Evolutionary conservation across 2,888 invertebrate species (phyloP), one percentile per base, ranked within the genome.

Genomic region (Leptogaster cylindrica): DNA sequence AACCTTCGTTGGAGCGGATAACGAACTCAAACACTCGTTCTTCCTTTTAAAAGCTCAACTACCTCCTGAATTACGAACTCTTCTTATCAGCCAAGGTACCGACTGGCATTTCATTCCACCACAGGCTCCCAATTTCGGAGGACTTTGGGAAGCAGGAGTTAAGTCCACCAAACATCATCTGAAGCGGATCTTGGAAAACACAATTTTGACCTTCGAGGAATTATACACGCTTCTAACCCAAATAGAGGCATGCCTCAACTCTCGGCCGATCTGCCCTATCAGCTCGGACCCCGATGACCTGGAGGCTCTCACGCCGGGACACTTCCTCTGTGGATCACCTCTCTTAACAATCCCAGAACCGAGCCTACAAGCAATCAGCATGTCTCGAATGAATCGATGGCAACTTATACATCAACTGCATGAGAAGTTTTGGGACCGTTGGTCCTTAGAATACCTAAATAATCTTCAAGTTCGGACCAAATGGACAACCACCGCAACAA

Each of bases 1-100:
- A 2, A 44, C 36, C 2, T 64, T 68, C 12, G 6, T 20, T 48
- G 51, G 64, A 12, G 39, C 51, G 20, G 12, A 44, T 14, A 3
- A 6, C 8, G 14, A 3, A 14, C 6, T 2, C 8, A 44, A 2
- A 1, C 16, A 44, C n/a, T 7, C 16, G 8, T 44, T 18, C 2
- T 3, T 44, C 8, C 8, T 8, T 14, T 16, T 18, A 44, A 44
- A 44, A 7, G n/a, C n/a, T n/a, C n/a, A n/a, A n/a, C n/a, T n/a
- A n/a, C n/a, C n/a, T n/a, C n/a, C n/a, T n/a, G n/a, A n/a, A n/a
- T n/a, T n/a, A n/a, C n/a, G n/a, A n/a, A n/a, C n/a, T n/a, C n/a
- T n/a, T n/a, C n/a, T n/a, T n/a, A n/a, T n/a, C n/a, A n/a, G n/a
- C n/a, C n/a, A n/a, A n/a, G n/a, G n/a, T n/a, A n/a, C n/a, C n/a